These are phyloP conservation scores for Varanus salvator DNA, from an alignment of 2,113 vertebrate species.

Conservation along the genomic window DNA sequence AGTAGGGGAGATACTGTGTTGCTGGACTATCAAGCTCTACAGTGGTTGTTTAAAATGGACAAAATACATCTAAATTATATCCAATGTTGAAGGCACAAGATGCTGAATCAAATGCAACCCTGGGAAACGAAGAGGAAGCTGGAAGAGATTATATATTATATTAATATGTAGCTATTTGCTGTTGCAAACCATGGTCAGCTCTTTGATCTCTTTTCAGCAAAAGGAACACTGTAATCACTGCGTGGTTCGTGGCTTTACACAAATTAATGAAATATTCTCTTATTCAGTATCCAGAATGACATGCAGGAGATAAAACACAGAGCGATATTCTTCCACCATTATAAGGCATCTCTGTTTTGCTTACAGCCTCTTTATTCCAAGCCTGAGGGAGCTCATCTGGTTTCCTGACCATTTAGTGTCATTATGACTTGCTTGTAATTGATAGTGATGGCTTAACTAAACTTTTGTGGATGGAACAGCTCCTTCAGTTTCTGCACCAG, in stretches of 20 bases:
- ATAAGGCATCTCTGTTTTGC: not conserved
- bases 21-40: accelerated
- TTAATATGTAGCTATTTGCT: conserved; percentile 16
- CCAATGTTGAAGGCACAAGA: conserved; percentile 7
- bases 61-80: not conserved
- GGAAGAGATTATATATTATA: conserved; percentile 7
- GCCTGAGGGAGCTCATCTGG: not conserved
- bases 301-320: conserved; percentile 1
- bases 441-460: not conserved
- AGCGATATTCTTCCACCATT: not conserved
- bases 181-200: not conserved
- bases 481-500: not conserved
- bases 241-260: not conserved
- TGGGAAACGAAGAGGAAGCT: not conserved
- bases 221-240: conserved; percentile 24
- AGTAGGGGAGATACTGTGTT: not conserved
- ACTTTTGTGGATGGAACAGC: not conserved
- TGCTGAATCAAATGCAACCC: not conserved
- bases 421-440: conserved; percentile 10
- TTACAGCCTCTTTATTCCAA: not conserved
- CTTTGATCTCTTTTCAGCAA: conserved; percentile 18
- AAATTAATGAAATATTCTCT: conserved; percentile 27
- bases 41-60: not conserved
- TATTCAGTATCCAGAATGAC: not conserved
- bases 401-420: not conserved